A percentile compares a stretch with the other conserved stretches of the same genome.
These are phyloP conservation scores for Burhinus oedicnemus DNA, from an alignment of 2,113 vertebrate genomes.

Conservation along the genomic window DNA sequence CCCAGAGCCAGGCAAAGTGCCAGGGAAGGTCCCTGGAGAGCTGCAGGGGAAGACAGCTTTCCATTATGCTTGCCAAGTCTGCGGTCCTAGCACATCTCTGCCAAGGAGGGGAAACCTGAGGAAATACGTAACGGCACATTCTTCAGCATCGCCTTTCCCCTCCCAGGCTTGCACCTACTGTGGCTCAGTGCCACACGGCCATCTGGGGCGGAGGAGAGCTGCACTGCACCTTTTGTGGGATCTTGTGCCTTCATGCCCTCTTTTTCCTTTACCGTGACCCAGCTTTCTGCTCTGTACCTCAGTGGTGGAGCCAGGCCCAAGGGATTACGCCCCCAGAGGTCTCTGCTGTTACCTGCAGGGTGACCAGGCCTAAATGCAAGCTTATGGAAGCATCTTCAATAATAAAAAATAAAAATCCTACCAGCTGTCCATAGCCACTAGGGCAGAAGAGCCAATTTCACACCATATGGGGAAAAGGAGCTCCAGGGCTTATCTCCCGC, in stretches of 20 bases:
- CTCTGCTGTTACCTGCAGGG: background rate
- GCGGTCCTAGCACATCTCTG: background rate
- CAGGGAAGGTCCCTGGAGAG: background rate
- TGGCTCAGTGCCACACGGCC: background rate
- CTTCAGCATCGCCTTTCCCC: background rate
- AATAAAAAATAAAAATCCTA: background rate
- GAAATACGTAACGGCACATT: background rate
- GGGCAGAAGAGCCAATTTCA: background rate
- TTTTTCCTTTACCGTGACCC: background rate
- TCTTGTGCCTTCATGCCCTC: background rate
- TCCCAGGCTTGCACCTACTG: background rate
- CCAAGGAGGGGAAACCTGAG: conserved; percentile 30
- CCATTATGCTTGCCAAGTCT: background rate
- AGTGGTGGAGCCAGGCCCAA: background rate
- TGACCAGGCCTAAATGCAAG: background rate
- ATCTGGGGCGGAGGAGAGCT: background rate
- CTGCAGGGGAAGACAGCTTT: background rate
- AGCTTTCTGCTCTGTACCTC: background rate
- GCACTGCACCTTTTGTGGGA: background rate
- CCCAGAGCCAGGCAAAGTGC: background rate
- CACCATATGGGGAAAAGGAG: background rate
- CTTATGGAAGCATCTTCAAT: background rate
- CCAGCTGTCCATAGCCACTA: background rate
- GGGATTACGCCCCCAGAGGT: background rate
- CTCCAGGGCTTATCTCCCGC: background rate